These are phyloP conservation scores for Dynastes tityus DNA, from an alignment of 2,888 invertebrate genomes.

Conservation along the genomic window DNA sequence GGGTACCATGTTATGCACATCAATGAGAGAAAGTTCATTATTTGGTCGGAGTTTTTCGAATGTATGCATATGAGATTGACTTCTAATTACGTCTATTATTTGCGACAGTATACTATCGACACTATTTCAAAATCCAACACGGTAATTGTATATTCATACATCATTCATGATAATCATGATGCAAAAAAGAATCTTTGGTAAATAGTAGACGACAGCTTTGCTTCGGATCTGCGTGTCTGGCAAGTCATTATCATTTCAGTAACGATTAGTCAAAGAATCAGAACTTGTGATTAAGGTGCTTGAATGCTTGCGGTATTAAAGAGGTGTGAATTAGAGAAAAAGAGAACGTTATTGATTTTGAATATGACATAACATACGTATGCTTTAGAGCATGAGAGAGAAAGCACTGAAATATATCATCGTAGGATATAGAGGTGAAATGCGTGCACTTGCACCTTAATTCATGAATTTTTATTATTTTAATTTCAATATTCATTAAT, in stretches of 20 bases:
- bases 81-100: conserved; percentile 35
- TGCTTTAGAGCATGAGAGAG: too few species aligned
- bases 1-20: conserved; percentile 39
- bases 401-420: too few species aligned
- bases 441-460: too few species aligned
- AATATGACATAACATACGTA: neutral
- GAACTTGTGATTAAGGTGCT: neutral
- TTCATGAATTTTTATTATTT: too few species aligned
- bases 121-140: conserved; percentile 25
- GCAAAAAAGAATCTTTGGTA: conserved; percentile 13
- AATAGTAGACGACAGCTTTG: neutral
- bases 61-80: conserved; percentile 23
- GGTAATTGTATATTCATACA: conserved; percentile 26
- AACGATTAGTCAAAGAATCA: neutral
- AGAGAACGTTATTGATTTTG: conserved; percentile 4
- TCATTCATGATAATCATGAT: conserved; percentile 14
- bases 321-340: neutral
- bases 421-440: too few species aligned
- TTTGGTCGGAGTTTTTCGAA: conserved; percentile 17
- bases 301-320: neutral
- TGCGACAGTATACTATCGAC: conserved; percentile 21
- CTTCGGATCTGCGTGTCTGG: conserved; percentile 2
- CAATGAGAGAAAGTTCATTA: conserved; percentile 42
- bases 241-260: conserved; percentile 10
- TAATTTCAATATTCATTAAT: too few species aligned